Conservation (phyloP, 2,888 invertebrate species). For the Euplagia quadripunctaria region DNA sequence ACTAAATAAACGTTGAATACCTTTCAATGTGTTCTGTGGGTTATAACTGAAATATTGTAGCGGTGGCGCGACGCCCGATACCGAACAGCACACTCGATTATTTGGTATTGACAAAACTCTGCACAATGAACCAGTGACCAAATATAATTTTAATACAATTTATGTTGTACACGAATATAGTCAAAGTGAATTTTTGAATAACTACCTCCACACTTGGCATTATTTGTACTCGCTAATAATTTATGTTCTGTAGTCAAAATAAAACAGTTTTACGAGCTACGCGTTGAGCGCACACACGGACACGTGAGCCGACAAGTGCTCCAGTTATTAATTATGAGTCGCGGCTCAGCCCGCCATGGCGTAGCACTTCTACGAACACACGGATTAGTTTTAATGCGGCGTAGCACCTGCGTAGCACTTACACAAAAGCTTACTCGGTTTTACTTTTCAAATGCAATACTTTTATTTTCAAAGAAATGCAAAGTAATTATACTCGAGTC, state of each 20-base stretch:
- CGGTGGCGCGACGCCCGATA: too few relatives aligned
- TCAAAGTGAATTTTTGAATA: conserved; percentile 18
- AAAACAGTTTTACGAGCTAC: conserved; percentile 7
- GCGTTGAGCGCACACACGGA: background rate
- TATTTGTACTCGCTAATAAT: conserved; percentile 14
- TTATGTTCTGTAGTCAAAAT: conserved; percentile 14
- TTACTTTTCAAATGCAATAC: conserved; percentile 6
- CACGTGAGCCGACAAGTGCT: conserved; percentile 5
- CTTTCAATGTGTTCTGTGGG: too few relatives aligned
- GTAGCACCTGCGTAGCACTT: conserved; percentile 45
- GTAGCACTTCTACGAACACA: conserved; percentile 29
- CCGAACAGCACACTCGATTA: background rate
- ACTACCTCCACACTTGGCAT: conserved; percentile 14
- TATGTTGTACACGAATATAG: background rate
- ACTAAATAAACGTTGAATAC: too few relatives aligned
- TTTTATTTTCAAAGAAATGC: conserved; percentile 2
- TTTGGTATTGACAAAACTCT: background rate
- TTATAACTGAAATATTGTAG: too few relatives aligned
- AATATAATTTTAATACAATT: conserved; percentile 1
- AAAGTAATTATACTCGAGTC: background rate
- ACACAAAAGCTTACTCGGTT: conserved; percentile 3
- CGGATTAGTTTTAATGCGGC: conserved; percentile 34
- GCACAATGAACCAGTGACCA: background rate
- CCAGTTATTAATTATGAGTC: conserved; percentile 31
- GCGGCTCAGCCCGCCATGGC: conserved; percentile 14